Evolutionary conservation across 2,113 vertebrate species (phyloP), one percentile per base, ranked within the genome.

Genomic region (Mesocricetus auratus): DNA sequence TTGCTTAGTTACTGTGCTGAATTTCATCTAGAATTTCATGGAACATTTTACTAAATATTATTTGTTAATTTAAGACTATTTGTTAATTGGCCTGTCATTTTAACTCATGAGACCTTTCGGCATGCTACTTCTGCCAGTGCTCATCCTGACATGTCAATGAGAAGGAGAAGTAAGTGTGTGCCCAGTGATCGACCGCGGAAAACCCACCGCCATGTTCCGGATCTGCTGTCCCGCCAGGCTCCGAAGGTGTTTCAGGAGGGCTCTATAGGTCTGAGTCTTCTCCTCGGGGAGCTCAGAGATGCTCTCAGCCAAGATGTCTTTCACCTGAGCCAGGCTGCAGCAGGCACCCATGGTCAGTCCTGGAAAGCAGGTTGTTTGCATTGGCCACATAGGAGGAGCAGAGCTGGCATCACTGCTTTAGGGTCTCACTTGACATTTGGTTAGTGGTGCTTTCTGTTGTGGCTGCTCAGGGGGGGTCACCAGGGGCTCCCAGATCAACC

Each of bases 341-440:
- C 99, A 98, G 1, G 99, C 99, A 53, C 99, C 99, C 3, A 99
- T 96, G 88, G 98, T 98, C 89, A 99, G 98, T 24, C 99, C 99
- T 99, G 96, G 89, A 95, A 98, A 95, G 39, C 77, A 95, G 62
- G 26, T 86, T 12, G 60, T 68, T 77, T 50, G 85, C 17, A 22
- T 15, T 45, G n/a, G 75, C n/a, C 75, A 92, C 1, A 13, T 26
- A 12, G 24, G 33, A 42, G 19, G 45, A 16, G 22, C 47, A 77
- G 45, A 86, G 7, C 7, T 39, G 22, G 15, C 4, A 16, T 45
- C 9, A 31, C 6, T 26, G 53, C 0, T 1, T 33, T n/a, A 15
- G 45, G 42, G 33, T 42, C 58, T 62, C 81, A 19, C 19, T 47
- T 60, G 15, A 75, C 3, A 22, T 7, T 36, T 1, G 2, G 47